Evolutionary conservation across 92 coral and sea anemone species (phyloP), one percentile per base, ranked within the genome.

Genomic region (Isaurus tuberculatus): DNA sequence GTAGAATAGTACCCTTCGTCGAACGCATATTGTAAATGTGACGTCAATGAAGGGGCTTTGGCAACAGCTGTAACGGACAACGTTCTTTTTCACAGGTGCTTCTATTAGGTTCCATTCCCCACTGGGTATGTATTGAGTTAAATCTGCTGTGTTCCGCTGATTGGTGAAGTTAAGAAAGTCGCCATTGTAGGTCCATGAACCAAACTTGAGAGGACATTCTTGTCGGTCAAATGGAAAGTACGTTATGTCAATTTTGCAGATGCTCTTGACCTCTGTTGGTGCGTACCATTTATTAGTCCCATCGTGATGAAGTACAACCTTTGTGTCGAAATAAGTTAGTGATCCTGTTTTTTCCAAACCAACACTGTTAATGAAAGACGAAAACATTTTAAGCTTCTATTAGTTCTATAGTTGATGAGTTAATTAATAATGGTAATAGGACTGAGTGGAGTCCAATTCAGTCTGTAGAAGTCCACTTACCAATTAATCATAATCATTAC

Each of bases 301-400:
- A 73, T 88, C 66, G 81, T 85, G 53, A 65, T 67, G 79, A 65
- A 97, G 69, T 67, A 88, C 88, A 37, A 96, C 98, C 77, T 90
- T 88, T 51, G 98, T 94, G 84, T 97, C 94, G 51, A 90, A 91
- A 72, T 89, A 89, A 83, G 95, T 92, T n/a, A 97, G 86, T 27
- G 99, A 98, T n/a, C 98, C 99, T 0, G 97, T 94, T 80, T 97
- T 90, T 8, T 98, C 99, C 70, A 94, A 92, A 14, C 99, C 98
- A 79, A 91, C 91, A 71, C 94, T 94, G 79, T 13, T 6, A 29
- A 63, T 23, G 0, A 27, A 27, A 63, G 9, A 40, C 7, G 22
- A 6, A 63, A 63, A 17, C 28, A 69, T 8, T 16, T 22, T 34
- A 16, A 69, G 51, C 43, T 16, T 33, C 25, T 34, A 0, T 20